Conservation (phyloP, 2,888 invertebrate species). For the Luperina nickerlii region DNA sequence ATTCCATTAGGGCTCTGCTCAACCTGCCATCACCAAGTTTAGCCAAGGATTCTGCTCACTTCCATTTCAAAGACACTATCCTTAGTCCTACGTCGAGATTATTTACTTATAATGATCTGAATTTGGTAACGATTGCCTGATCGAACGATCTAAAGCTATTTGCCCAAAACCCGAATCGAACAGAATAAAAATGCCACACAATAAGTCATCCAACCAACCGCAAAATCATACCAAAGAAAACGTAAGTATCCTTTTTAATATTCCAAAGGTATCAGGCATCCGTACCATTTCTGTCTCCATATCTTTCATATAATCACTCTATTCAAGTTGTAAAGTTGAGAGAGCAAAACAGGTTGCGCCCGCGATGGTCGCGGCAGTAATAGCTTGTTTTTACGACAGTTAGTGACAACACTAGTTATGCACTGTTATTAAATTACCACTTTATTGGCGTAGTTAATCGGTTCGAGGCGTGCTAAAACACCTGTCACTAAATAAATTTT, state of each 20-base stretch:
- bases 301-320: slow-evolving; percentile 43
- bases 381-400: slow-evolving; percentile 53
- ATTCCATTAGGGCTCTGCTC: no score
- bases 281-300: slow-evolving; percentile 11
- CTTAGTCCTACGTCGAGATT: no score
- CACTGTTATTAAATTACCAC: slow-evolving; percentile 58
- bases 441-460: slow-evolving; percentile 41
- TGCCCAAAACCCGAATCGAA: not conserved
- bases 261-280: not conserved
- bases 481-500: slow-evolving; percentile 37
- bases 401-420: slow-evolving; percentile 57
- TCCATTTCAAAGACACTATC: no score
- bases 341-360: slow-evolving; percentile 53
- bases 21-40: no score
- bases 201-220: not conserved
- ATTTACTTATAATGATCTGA: not conserved
- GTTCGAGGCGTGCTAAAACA: slow-evolving; percentile 45
- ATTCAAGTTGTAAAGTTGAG: slow-evolving; percentile 34
- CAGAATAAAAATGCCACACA: not conserved
- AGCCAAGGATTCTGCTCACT: no score
- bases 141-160: not conserved
- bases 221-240: slow-evolving; percentile 10
- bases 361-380: slow-evolving; percentile 29
- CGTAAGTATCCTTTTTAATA: slow-evolving; percentile 14
- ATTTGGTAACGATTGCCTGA: not conserved